phyloP scores from a whole-genome alignment of 2,888 invertebrate species.

The Phyto melanocephala region DNA sequence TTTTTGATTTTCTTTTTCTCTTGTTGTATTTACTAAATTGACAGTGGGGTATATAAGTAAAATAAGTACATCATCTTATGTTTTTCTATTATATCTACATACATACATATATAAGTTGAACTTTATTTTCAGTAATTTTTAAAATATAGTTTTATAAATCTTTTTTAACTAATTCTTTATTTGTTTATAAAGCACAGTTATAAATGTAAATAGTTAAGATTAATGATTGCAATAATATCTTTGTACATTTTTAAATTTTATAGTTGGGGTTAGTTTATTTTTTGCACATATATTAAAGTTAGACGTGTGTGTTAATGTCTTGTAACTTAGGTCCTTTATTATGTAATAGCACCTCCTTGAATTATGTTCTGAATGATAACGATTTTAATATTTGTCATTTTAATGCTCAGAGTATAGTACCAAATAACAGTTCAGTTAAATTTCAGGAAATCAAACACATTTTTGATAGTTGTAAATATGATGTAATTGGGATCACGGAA shows the following conservation, averaged over 20 bases:
- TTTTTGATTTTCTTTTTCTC: too few species aligned
- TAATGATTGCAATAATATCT: background rate
- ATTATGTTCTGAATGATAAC: too few species aligned
- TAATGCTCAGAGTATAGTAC: background rate
- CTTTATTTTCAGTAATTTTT: background rate
- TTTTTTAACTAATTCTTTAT: background rate
- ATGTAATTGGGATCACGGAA: background rate
- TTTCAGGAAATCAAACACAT: background rate
- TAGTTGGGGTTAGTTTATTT: background rate
- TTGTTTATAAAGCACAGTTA: background rate
- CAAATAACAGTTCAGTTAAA: background rate
- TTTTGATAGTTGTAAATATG: background rate
- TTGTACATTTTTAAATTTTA: background rate
- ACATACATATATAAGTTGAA: background rate
- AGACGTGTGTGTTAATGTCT: background rate
- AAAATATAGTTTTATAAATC: background rate
- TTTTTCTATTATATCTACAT: too few species aligned
- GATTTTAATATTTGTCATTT: too few species aligned
- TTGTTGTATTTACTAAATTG: too few species aligned
- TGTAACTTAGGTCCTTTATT: background rate
- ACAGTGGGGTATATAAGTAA: too few species aligned
- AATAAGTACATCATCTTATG: too few species aligned
- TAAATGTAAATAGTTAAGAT: too few species aligned
- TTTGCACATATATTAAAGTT: background rate
- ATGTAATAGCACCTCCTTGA: too few species aligned